phyloP scores from a whole-genome alignment of 2,888 invertebrate species.

The Argynnis bischoffii region DNA sequence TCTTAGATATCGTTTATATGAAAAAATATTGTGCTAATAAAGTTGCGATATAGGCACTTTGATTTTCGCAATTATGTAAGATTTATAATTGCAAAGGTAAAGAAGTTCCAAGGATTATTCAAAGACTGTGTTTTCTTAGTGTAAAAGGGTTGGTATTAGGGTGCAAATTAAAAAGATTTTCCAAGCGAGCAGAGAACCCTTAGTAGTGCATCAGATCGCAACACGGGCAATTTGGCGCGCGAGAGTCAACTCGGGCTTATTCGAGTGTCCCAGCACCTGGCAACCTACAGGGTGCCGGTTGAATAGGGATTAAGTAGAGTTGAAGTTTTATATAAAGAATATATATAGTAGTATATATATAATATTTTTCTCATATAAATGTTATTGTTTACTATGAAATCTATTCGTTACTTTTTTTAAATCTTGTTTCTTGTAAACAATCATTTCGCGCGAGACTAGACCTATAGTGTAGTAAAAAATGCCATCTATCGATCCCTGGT shows the following conservation, averaged over 20 bases:
- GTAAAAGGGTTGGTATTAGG: constrained; percentile 34
- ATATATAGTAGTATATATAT: too few relatives aligned
- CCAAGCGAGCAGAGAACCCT: constrained; percentile 67
- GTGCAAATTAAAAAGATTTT: constrained; percentile 63
- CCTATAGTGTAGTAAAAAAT: too few relatives aligned
- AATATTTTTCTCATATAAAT: too few relatives aligned
- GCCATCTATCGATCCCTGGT: too few relatives aligned
- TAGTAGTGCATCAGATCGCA: constrained; percentile 72
- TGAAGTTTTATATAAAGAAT: neutral
- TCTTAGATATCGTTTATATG: neutral
- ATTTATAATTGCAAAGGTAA: constrained; percentile 4
- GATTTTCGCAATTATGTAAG: neutral
- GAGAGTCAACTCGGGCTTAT: constrained; percentile 65
- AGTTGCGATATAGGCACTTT: neutral
- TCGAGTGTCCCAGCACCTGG: constrained; percentile 71
- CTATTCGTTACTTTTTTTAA: too few relatives aligned
- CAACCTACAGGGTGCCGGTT: constrained; percentile 47
- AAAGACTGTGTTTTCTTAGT: constrained; percentile 5
- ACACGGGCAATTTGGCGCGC: constrained; percentile 76
- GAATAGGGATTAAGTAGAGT: constrained; percentile 24
- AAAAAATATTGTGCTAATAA: neutral
- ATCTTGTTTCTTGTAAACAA: too few relatives aligned
- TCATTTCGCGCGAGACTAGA: too few relatives aligned
- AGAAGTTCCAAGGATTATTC: constrained; percentile 4
- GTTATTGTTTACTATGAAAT: too few relatives aligned